Evolutionary conservation across 2,113 vertebrate species (phyloP).

Genomic region (Procavia capensis): DNA sequence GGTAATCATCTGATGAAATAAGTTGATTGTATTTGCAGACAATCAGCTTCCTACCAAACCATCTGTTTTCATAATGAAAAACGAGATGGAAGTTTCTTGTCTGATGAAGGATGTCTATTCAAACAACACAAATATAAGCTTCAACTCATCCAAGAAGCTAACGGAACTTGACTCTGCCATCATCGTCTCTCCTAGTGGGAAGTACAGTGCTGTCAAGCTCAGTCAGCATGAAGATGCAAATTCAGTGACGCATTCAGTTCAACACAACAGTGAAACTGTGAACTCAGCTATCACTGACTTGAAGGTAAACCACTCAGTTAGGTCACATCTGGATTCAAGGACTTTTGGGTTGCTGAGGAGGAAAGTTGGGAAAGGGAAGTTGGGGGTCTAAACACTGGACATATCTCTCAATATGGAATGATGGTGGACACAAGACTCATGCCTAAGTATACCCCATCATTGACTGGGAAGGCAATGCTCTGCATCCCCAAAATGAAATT

Average conservation of each 20-base stretch:
- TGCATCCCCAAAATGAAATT: neutral
- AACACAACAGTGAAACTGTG: neutral
- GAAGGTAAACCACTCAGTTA: constrained; percentile 21
- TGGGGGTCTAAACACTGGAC: neutral
- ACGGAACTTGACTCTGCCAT: constrained; percentile 42
- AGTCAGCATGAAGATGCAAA: constrained; percentile 39
- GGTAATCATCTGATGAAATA: constrained; percentile 47
- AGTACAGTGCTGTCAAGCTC: constrained; percentile 80
- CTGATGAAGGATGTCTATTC: constrained; percentile 81
- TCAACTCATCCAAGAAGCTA: neutral
- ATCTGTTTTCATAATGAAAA: constrained; percentile 82
- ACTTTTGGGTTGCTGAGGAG: neutral
- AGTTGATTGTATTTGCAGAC: constrained; percentile 64
- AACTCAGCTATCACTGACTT: constrained; percentile 8
- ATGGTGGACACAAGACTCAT: neutral
- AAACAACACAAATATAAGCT: constrained; percentile 59
- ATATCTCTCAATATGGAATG: neutral
- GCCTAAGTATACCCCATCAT: neutral
- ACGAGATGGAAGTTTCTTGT: constrained; percentile 74
- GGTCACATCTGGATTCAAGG: neutral
- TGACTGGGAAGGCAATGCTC: neutral
- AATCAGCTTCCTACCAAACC: neutral
- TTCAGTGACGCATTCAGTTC: constrained; percentile 74
- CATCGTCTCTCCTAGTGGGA: constrained; percentile 27
- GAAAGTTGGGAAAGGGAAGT: neutral